Conservation (phyloP, 2,113 vertebrate species). For the Spizaetus ornatus region DNA sequence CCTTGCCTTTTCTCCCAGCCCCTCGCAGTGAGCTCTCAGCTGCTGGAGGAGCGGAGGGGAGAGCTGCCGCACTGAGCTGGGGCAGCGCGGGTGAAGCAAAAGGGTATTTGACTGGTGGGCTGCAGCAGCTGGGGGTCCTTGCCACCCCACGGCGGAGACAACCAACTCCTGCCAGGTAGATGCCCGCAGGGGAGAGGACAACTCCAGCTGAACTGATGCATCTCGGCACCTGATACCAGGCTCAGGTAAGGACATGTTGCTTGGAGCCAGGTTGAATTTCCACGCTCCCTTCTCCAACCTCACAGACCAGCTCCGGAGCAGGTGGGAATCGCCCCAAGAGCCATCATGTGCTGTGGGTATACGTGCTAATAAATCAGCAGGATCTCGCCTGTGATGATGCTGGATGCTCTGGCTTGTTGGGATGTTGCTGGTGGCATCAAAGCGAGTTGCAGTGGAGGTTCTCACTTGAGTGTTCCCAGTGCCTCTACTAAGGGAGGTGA, state of each 20-base stretch:
- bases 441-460: background rate
- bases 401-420: background rate
- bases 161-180: background rate
- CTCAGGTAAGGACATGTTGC: conserved; percentile 8
- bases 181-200: background rate
- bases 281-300: background rate
- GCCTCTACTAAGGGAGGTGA: background rate
- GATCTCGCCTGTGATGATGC: background rate
- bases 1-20: background rate
- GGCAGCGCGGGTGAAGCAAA: background rate
- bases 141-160: background rate
- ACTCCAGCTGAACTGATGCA: conserved; percentile 38
- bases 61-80: background rate
- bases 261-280: background rate
- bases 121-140: background rate
- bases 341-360: rapidly evolving
- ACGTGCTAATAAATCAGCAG: background rate
- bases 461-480: background rate
- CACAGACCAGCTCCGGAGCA: rapidly evolving
- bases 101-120: rapidly evolving
- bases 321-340: rapidly evolving
- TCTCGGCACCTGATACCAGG: conserved; percentile 21
- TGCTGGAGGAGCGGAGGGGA: background rate
- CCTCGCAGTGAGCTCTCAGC: rapidly evolving
- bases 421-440: background rate